Base-by-base conservation (phyloP, 2,797 vertebrate species). In the Gephyroberyx darwinii region DNA sequence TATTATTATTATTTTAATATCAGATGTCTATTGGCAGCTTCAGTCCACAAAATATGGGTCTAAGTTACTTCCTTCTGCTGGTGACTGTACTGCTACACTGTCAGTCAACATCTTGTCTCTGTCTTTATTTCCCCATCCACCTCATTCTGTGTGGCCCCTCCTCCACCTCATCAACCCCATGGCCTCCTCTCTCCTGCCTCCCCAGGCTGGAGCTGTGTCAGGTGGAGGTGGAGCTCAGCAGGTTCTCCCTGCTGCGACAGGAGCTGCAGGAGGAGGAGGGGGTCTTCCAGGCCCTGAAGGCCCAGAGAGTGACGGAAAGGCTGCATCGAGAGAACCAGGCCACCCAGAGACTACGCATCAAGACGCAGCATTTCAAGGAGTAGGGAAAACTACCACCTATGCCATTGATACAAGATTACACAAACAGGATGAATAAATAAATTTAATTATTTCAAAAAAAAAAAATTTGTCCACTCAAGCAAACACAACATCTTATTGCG, bases 151-250 rank as follows among this genome's bases (percentile, higher is more conserved):
- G 26, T 26, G 26, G 26, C 26, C 26, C 26, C 26, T 3, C 26
- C 22, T 30, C 35, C 35, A 10, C 50, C 50, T 20, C 37, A 14
- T 22, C 12, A 37, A 37, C 35, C 35, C 6, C 3, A 37, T 37
- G 35, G 35, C 35, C 35, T 37, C 35, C 9, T 37, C 35, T 72
- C 16, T 74, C 52, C n/a, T 65, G 55, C 12, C 31, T 71, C 33
- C 16, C 68, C 78, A 95, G 94, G 68, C 62, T 89, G 81, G 83
- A 94, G 79, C 73, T 95, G 85, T 95, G 90, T 91, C 85, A 93
- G 75, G 71, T 93, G 47, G 93, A 95, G 77, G 82, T 94, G 8
- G 89, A 95, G 33, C 89, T 93, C 74, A 89, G 91, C 69, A 94
- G 82, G 74, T 85, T 93, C 0, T 65, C 90, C 16, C 69, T 6